Evolutionary conservation across 2,113 vertebrate species (phyloP).

Genomic region (Psittacus erithacus): DNA sequence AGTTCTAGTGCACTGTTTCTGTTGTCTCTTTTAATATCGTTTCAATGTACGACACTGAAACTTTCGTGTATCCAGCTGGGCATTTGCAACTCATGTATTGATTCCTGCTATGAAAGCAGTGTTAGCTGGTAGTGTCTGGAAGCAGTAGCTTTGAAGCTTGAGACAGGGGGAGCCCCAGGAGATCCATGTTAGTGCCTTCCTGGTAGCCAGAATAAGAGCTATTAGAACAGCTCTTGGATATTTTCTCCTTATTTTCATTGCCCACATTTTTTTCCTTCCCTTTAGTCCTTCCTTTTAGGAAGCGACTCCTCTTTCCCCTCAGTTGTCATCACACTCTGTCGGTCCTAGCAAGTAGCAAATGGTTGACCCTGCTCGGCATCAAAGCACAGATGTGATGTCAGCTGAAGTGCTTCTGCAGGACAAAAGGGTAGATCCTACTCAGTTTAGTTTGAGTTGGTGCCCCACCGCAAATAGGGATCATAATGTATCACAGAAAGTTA

Average conservation of each 20-base stretch:
- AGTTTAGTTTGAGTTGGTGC: background rate
- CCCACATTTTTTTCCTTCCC: background rate
- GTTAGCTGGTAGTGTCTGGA: background rate
- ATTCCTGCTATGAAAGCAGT: background rate
- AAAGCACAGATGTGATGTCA: background rate
- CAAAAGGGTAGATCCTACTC: background rate
- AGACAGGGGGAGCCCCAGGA: background rate
- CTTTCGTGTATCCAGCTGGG: background rate
- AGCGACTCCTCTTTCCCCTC: background rate
- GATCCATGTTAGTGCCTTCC: background rate
- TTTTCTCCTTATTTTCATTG: background rate
- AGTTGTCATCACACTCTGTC: background rate
- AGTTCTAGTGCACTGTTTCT: background rate
- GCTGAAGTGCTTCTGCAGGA: background rate
- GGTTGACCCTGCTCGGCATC: background rate
- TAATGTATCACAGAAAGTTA: background rate
- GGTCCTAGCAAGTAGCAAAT: background rate
- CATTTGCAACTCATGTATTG: background rate
- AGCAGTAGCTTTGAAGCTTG: background rate
- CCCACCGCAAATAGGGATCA: rapidly evolving
- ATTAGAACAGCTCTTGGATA: background rate
- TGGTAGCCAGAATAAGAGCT: background rate
- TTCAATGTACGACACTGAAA: background rate
- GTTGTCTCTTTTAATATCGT: background rate
- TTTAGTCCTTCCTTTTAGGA: background rate